phyloP scores from a whole-genome alignment of 2,888 invertebrate genomes.

The Coenonympha arcania region DNA sequence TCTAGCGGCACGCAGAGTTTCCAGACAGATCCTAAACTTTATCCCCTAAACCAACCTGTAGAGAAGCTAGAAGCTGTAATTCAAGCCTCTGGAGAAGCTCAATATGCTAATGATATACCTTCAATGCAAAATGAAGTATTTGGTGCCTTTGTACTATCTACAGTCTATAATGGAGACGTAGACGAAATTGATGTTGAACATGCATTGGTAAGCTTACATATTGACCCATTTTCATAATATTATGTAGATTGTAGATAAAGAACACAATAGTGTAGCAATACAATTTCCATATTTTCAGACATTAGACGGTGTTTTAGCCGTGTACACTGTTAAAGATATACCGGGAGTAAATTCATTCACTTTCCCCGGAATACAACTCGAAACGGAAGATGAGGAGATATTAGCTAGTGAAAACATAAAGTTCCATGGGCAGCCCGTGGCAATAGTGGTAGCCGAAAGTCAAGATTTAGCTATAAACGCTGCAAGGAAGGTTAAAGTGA shows the following conservation, averaged over 20 bases:
- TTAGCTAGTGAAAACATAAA: slow-evolving; percentile 70
- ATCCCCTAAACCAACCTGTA: slow-evolving; percentile 80
- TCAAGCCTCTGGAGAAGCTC: slow-evolving; percentile 79
- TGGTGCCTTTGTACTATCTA: slow-evolving; percentile 79
- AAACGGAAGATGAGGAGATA: slow-evolving; percentile 65
- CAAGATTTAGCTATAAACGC: slow-evolving; percentile 71
- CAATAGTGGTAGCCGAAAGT: slow-evolving; percentile 77
- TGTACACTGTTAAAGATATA: slow-evolving; percentile 78
- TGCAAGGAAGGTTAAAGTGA: slow-evolving; percentile 74
- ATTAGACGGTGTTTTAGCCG: slow-evolving; percentile 77
- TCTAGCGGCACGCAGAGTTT: slow-evolving; percentile 76
- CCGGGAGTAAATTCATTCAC: slow-evolving; percentile 78
- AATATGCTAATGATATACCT: slow-evolving; percentile 78
- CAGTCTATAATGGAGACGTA: slow-evolving; percentile 73
- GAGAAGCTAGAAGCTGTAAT: slow-evolving; percentile 76
- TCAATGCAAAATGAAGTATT: slow-evolving; percentile 76
- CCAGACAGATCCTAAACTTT: slow-evolving; percentile 75
- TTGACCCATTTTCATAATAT: too few species aligned
- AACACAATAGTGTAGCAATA: too few species aligned
- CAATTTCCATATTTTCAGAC: slow-evolving; percentile 50
- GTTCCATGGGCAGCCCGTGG: slow-evolving; percentile 80
- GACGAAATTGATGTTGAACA: slow-evolving; percentile 72
- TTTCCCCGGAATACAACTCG: slow-evolving; percentile 44
- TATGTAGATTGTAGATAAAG: neutral
- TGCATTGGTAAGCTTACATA: slow-evolving; percentile 70